Evolutionary conservation across 1,140 invertebrate genomes (phyloP), one percentile per base, ranked within the genome.

Genomic region (Drosophila melanica): DNA sequence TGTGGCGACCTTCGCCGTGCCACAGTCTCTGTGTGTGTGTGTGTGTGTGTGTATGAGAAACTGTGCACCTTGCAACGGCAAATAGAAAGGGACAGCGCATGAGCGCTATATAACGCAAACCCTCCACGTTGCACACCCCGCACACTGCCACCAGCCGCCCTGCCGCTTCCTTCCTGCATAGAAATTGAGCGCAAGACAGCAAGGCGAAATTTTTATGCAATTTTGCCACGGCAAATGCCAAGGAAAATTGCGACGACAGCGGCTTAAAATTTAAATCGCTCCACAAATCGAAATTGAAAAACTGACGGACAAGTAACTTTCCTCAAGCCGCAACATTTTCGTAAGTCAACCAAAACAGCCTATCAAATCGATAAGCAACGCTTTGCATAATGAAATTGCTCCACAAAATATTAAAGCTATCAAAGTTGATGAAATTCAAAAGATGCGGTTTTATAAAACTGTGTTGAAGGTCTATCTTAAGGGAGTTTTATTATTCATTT

Each of bases 271-370:
- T 75, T 55, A 75, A 77, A 64, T 67, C 72, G 72, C 66, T 33
- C 27, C 78, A 67, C 69, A 81, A 85, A 79, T 79, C 79, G 77
- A 84, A 80, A 81, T 76, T 73, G 77, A 67, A 71, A 65, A 79
- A 55, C 53, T 12, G 16, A 35, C 51, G 45, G n/a, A 23, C 64
- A 58, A 67, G 16, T 62, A 11, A 16, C 11, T 37, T 7, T 18
- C 27, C 30, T 30, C 44, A 45, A 27, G 11, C 8, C 4, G 10
- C 3, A n/a, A n/a, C 18, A 1, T 14, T 14, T n/a, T 42, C 6
- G 44, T 4, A 23, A 23, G 27, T n/a, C 8, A 7, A 12, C 18
- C 33, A n/a, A n/a, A 33, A 18, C 30, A 8, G 41, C 55, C 55
- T 33, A 45, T 58, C 42, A 3, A 58, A 58, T 58, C 76, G 70